These are phyloP conservation scores for Sabatieria punctata DNA, from an alignment of 2,888 invertebrate species.

Conservation along the genomic window DNA sequence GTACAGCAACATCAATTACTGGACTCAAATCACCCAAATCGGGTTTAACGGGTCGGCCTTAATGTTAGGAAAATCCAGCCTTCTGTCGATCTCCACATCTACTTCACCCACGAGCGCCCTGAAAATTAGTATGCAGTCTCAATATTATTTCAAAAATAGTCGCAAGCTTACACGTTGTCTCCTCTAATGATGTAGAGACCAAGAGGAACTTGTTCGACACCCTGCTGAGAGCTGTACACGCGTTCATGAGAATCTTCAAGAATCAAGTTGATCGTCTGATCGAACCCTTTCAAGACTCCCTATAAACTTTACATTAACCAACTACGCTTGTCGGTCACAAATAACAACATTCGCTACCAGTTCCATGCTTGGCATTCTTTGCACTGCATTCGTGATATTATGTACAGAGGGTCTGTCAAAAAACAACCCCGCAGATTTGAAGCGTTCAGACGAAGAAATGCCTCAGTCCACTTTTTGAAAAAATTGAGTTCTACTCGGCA, in stretches of 20 bases:
- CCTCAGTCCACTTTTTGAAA: too few relatives aligned
- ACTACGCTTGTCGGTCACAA: constrained; percentile 3
- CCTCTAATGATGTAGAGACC: constrained; percentile 94
- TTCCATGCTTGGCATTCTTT: too few relatives aligned
- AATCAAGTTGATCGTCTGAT: constrained; percentile 96
- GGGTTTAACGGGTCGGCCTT: constrained; percentile 41
- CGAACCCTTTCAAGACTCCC: constrained; percentile 94
- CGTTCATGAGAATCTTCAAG: constrained; percentile 94
- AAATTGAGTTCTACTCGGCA: too few relatives aligned
- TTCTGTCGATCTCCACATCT: constrained; percentile 41
- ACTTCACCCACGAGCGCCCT: constrained; percentile 45
- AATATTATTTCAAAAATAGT: background rate
- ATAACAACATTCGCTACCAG: constrained; percentile 5
- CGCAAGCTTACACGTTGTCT: constrained; percentile 66
- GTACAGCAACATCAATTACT: too few relatives aligned
- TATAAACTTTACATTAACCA: constrained; percentile 30
- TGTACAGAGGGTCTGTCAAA: background rate
- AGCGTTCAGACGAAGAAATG: too few relatives aligned
- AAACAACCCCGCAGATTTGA: too few relatives aligned
- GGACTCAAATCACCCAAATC: constrained; percentile 27
- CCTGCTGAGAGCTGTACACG: constrained; percentile 78
- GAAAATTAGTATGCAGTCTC: constrained; percentile 23
- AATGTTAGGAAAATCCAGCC: constrained; percentile 40
- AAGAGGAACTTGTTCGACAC: constrained; percentile 83
- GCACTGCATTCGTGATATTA: too few relatives aligned